These are phyloP conservation scores for Halictus rubicundus DNA, from an alignment of 1,140 invertebrate genomes.

Conservation along the genomic window DNA sequence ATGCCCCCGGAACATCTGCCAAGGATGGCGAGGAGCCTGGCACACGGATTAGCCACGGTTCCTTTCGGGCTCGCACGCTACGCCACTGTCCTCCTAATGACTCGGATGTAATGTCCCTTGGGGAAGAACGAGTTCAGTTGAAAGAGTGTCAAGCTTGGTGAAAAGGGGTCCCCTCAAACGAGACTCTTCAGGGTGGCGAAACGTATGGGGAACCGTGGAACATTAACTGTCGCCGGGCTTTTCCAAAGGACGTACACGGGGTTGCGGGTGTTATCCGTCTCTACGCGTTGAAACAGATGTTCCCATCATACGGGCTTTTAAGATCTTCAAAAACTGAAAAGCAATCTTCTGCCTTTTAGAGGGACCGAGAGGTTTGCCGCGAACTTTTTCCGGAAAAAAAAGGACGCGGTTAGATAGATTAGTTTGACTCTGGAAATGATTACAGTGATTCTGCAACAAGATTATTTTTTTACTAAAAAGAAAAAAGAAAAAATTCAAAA, in stretches of 20 bases:
- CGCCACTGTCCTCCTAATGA: conserved; percentile 2
- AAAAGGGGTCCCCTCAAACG: not conserved
- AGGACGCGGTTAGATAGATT: too few species aligned
- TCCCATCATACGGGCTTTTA: too few species aligned
- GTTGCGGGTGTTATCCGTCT: not conserved
- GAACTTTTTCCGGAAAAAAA: too few species aligned
- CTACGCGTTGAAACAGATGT: not conserved
- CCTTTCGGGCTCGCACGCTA: not conserved
- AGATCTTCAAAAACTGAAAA: too few species aligned
- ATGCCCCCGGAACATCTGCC: not conserved
- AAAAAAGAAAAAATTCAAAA: too few species aligned
- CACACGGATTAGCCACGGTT: not conserved
- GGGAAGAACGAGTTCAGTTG: not conserved
- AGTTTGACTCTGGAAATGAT: too few species aligned
- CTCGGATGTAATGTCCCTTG: not conserved
- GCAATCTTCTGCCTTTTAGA: too few species aligned
- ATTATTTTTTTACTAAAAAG: too few species aligned
- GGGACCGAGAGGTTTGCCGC: too few species aligned
- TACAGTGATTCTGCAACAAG: too few species aligned
- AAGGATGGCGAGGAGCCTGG: not conserved
- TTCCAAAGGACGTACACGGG: not conserved
- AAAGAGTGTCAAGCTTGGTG: not conserved
- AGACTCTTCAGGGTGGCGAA: conserved; percentile 7
- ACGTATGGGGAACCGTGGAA: not conserved
- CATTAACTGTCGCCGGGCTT: not conserved